Base-by-base conservation (phyloP, 2,888 invertebrate genomes). In the Dexiosoma caninum region DNA sequence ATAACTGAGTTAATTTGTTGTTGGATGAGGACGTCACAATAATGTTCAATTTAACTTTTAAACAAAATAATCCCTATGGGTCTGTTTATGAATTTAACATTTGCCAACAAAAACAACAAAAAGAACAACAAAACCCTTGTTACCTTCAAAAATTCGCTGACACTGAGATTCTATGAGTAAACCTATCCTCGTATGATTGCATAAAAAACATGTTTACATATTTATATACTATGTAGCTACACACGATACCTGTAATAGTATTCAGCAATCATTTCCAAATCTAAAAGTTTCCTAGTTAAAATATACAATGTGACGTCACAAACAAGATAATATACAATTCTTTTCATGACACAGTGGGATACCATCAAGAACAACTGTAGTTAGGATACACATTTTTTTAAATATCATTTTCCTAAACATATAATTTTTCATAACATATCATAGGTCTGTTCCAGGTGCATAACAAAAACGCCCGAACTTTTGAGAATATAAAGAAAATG, bases 321-420 rank as follows among this genome's bases (percentile, higher is more conserved):
- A 77, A 55, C 78, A 30, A 74, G 62, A 72, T 70, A 59, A 40
- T 49, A 42, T 49, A 69, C 49, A 44, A 27, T 30, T 74, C 46
- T 55, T 27, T 2, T 35, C n/a, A 19, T 27, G 32, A 49, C 27
- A 82, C 82, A 82, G 83, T 83, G 79, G 81, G 23, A 10, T n/a
- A 16, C 16, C 30, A 51, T 21, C 14, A n/a, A 8, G 14, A 6
- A 46, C 37, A 59, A n/a, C n/a, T n/a, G n/a, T n/a, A n/a, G n/a
- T n/a, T n/a, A n/a, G n/a, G n/a, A n/a, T n/a, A n/a, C n/a, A n/a
- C n/a, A 5, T 27, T 27, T 27, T 27, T 27, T 27, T 27, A 5
- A 27, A 5, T 27, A 27, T 5, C 3, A 27, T 27, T 6, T 27
- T 27, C 6, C 27, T 27, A 27, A 3, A 27, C 3, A 27, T 6